phyloP scores from a whole-genome alignment of 1,140 invertebrate species.

The Neoseiulus cucumeris region DNA sequence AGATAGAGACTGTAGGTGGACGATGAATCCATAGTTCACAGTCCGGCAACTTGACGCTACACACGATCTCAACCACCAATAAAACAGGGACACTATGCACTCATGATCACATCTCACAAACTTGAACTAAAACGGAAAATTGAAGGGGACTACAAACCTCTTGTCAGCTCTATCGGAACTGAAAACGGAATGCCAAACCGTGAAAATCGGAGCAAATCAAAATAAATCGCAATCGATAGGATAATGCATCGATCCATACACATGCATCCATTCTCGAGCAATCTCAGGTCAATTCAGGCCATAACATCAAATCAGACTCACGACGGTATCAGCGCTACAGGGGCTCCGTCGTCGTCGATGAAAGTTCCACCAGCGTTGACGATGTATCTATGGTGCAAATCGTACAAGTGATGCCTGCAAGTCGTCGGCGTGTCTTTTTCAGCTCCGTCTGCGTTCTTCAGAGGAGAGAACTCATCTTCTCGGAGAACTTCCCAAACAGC shows the following conservation, averaged over 20 bases:
- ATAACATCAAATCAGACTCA: conserved; percentile 19
- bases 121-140: too few species aligned
- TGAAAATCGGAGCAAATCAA: conserved; percentile 13
- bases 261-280: not conserved
- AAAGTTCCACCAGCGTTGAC: conserved; percentile 55
- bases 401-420: conserved; percentile 50
- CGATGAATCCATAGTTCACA: too few species aligned
- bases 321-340: conserved; percentile 33
- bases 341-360: conserved; percentile 30
- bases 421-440: conserved; percentile 79
- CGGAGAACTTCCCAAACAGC: conserved; percentile 79
- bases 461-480: conserved; percentile 82
- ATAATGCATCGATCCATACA: not conserved
- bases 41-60: too few species aligned
- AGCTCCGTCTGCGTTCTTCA: conserved; percentile 75
- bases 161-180: conserved; percentile 1
- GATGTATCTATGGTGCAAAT: conserved; percentile 45
- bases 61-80: too few species aligned
- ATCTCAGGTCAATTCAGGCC: not conserved
- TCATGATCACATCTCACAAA: too few species aligned
- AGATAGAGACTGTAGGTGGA: too few species aligned
- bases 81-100: too few species aligned
- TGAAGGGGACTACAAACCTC: too few species aligned
- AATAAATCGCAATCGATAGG: not conserved
- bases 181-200: conserved; percentile 16